Base-by-base conservation (phyloP, 2,113 vertebrate genomes). In the Microcebus ravelobensis region DNA sequence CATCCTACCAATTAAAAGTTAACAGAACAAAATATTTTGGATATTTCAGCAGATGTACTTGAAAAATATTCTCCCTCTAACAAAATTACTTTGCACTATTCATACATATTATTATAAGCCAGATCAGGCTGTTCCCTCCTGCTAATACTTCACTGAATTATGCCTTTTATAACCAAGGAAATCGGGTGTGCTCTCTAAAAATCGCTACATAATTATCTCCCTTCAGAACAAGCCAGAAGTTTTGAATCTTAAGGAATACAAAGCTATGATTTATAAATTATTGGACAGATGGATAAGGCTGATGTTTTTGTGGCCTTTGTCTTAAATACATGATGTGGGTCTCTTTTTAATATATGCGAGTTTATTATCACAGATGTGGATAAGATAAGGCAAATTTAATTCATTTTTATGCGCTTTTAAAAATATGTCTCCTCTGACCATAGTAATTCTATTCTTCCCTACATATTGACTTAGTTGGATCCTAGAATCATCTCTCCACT, bases 231-330 rank as follows among this genome's bases (percentile, higher is more conserved):
- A 85, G 15, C 7, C 39, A 1, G 6, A 82, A 73, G n/a, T 63
- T 97, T 81, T 97, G 25, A 93, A 86, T 91, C 59, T 82, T 95
- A 57, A 94, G 57, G 57, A 94, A 90, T 92, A 85, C 9, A 36
- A 94, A 93, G 18, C 25, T 85, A 70, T 76, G n/a, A 85, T 96
- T 94, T 96, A 89, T 57, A 85, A 11, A 70, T 87, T 2, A 55
- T 92, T 95, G 50, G 25, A 34, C 31, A 87, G 61, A 77, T 79
- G 31, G 10, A 11, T 96, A 84, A 93, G 36, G 14, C 29, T 90
- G 5, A 65, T 73, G 48, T 94, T 77, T 67, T 79, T 74, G 90
- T 45, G 15, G 11, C 6, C 29, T 92, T 73, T 80, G 67, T 91
- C 17, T 76, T 93, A 68, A 93, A 61, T 67, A 61, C 2, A 23